These are phyloP conservation scores for Diploptera punctata DNA, from an alignment of 2,888 invertebrate genomes.

Conservation along the genomic window DNA sequence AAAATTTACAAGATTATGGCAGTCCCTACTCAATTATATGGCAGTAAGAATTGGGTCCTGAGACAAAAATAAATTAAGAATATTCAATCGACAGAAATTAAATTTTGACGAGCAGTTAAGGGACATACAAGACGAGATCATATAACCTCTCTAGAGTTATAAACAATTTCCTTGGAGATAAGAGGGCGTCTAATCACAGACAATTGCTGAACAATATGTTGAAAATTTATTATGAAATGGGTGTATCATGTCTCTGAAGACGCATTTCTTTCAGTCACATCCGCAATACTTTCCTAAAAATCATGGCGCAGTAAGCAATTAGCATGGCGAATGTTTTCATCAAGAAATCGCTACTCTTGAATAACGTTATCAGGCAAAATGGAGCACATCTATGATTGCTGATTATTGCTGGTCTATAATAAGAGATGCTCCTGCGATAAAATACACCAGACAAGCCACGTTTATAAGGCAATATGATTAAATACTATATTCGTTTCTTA, in stretches of 20 bases:
- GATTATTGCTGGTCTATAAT: not conserved
- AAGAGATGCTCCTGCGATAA: not conserved
- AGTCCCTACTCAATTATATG: no score
- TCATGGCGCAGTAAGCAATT: not conserved
- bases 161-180: not conserved
- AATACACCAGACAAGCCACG: not conserved
- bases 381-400: not conserved
- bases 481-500: not conserved
- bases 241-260: not conserved
- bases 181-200: not conserved
- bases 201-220: not conserved
- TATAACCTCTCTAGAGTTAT: not conserved
- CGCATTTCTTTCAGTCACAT: not conserved
- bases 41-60: no score
- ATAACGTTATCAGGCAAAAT: not conserved
- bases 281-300: not conserved
- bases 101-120: no score
- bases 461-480: not conserved
- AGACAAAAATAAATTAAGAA: no score
- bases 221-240: not conserved
- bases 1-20: not conserved
- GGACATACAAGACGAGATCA: not conserved
- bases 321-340: not conserved
- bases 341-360: not conserved
- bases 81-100: no score